These are phyloP conservation scores for Scotopteryx bipunctaria DNA, from an alignment of 2,888 invertebrate genomes.

Conservation along the genomic window DNA sequence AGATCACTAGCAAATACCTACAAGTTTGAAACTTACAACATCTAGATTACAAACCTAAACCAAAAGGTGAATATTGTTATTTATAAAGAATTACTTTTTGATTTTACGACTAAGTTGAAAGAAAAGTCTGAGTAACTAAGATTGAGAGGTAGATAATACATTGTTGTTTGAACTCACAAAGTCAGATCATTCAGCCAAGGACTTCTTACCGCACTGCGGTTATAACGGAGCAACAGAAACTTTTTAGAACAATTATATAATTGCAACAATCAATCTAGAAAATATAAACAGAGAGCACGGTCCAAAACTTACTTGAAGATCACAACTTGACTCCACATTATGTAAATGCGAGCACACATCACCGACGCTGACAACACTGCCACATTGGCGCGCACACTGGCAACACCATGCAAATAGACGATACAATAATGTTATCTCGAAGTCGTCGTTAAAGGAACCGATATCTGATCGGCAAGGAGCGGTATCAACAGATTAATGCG, in stretches of 20 bases:
- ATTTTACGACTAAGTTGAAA: no score
- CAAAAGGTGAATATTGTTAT: no score
- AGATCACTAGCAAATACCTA: no score
- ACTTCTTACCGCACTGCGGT: constrained; percentile 44
- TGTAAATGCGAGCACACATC: constrained; percentile 31
- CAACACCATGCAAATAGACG: constrained; percentile 48
- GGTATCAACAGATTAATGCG: constrained; percentile 41
- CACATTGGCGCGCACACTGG: constrained; percentile 44
- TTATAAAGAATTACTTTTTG: no score
- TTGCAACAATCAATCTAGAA: constrained; percentile 18
- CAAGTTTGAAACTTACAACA: no score
- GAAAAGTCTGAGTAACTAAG: no score
- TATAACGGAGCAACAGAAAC: constrained; percentile 23
- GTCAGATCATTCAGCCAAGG: constrained; percentile 35
- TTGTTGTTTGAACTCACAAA: constrained; percentile 4
- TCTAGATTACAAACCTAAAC: no score
- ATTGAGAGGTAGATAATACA: no score
- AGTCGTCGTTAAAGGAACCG: constrained; percentile 50
- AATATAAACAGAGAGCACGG: not conserved
- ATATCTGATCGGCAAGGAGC: constrained; percentile 53
- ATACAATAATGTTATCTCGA: constrained; percentile 55
- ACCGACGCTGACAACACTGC: constrained; percentile 41
- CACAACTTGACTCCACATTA: constrained; percentile 72
- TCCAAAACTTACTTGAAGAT: constrained; percentile 59
- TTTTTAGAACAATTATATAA: constrained; percentile 23